Evolutionary conservation across 37 sponge, comb jelly and placozoan genomes (phyloP), one percentile per base, ranked within the genome.

Genomic region (Spongilla lacustris): DNA sequence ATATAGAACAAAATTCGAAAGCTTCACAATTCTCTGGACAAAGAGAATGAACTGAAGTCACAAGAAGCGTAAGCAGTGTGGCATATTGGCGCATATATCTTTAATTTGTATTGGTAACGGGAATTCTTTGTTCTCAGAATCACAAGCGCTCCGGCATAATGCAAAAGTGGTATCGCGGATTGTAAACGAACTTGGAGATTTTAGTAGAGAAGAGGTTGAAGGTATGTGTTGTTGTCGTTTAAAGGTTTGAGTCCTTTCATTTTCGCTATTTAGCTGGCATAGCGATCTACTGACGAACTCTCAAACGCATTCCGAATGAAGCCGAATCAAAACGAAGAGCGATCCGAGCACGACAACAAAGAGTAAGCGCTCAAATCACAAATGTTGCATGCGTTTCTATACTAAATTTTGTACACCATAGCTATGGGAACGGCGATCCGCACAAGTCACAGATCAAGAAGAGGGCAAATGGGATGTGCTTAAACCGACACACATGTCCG

Each of bases 281-380:
- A 58, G 58, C 58, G 58, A 58, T 58, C 58, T 58, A 58, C 58
- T 13, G 58, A 58, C 58, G 58, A 58, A 58, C 58, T 58, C 58
- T 58, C 19, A 58, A 58, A 58, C 58, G 58, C 58, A 58, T 58
- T 58, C 58, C 58, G 17, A 72, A 72, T 72, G 73, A 72, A 72
- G 73, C 29, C 32, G 73, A 34, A 72, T 34, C 73, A 33, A 72
- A 72, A 34, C n/a, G 73, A 72, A 30, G 73, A 12, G 73, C 73
- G 31, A 72, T 72, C 31, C 73, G 73, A 72, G 73, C 73, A 72
- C 13, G 73, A 33, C 13, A 72, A 72, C n/a, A n/a, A n/a, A n/a
- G n/a, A 33, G 73, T 72, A 72, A 33, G 29, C 58, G 58, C 58
- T 58, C 58, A 58, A 58, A 58, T 58, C 58, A 58, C 4, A 58